Percentiles rank a stretch among this genome's conserved stretches.
Conservation (phyloP, 2,797 vertebrate species). For the Chaunax sp. region DNA sequence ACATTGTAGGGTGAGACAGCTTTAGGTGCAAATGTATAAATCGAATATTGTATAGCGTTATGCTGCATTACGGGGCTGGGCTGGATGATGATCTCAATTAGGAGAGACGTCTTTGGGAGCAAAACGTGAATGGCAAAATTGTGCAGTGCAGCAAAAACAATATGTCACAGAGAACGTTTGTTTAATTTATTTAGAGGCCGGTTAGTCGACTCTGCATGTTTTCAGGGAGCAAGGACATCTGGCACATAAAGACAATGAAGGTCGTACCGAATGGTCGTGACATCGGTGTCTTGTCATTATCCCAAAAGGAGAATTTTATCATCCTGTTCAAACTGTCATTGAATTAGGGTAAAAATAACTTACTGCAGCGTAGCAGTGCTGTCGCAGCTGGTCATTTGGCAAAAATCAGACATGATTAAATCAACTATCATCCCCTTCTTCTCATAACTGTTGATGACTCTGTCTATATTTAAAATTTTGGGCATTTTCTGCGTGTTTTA, state of each 20-base stretch:
- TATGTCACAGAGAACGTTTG: no score
- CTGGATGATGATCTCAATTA: background rate
- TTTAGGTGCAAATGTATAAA: constrained; percentile 22
- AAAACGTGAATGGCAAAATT: background rate
- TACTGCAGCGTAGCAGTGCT: constrained; percentile 41
- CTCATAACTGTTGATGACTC: constrained; percentile 29
- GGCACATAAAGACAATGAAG: no score
- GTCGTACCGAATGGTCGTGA: background rate
- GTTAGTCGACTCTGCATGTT: background rate
- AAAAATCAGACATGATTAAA: constrained; percentile 51
- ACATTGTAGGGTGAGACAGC: constrained; percentile 1
- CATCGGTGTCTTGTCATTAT: constrained; percentile 20
- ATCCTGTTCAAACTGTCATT: constrained; percentile 10
- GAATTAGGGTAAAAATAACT: constrained; percentile 37
- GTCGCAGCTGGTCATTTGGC: constrained; percentile 43
- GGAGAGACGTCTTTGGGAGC: background rate
- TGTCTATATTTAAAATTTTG: constrained; percentile 25
- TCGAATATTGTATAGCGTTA: constrained; percentile 12
- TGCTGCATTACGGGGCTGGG: background rate
- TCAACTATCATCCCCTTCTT: constrained; percentile 17
- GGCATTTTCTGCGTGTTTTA: constrained; percentile 32
- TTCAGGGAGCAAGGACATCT: no score
- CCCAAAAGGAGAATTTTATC: background rate
- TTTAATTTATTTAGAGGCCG: background rate
- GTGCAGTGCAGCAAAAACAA: constrained; percentile 3